phyloP scores from a whole-genome alignment of 2,888 invertebrate genomes.

The Herminia tarsipennalis region DNA sequence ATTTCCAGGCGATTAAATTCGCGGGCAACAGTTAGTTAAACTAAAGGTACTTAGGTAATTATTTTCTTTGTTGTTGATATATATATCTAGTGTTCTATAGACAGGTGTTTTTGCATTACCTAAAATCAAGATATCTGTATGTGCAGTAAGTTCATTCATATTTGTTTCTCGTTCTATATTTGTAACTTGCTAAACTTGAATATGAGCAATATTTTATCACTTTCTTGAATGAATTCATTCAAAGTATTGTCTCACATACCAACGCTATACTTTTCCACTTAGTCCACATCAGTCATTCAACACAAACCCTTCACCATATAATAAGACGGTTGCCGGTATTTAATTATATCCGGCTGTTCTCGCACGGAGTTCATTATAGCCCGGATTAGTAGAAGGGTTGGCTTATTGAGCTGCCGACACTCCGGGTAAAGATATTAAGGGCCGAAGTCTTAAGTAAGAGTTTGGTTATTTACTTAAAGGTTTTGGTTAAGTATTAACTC shows the following conservation, averaged over 20 bases:
- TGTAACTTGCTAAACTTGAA: no score
- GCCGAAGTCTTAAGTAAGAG: conserved; percentile 39
- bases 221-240: no score
- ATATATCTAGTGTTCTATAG: no score
- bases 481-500: conserved; percentile 8
- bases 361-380: conserved; percentile 69
- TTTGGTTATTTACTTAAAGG: conserved; percentile 31
- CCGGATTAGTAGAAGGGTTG: conserved; percentile 73
- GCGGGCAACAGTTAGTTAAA: no score
- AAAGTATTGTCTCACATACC: background rate
- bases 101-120: no score
- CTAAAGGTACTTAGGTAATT: no score
- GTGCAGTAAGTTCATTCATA: no score
- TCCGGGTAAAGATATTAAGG: conserved; percentile 48
- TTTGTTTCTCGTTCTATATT: no score
- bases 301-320: conserved; percentile 42
- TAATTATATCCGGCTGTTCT: conserved; percentile 50
- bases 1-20: no score
- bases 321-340: conserved; percentile 47
- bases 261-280: conserved; percentile 1
- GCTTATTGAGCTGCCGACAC: conserved; percentile 57
- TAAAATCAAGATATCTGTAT: no score
- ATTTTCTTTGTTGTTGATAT: no score
- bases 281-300: conserved; percentile 34
- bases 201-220: background rate